These are phyloP conservation scores for Brenthis hecate DNA, from an alignment of 2,888 invertebrate species.

Conservation along the genomic window DNA sequence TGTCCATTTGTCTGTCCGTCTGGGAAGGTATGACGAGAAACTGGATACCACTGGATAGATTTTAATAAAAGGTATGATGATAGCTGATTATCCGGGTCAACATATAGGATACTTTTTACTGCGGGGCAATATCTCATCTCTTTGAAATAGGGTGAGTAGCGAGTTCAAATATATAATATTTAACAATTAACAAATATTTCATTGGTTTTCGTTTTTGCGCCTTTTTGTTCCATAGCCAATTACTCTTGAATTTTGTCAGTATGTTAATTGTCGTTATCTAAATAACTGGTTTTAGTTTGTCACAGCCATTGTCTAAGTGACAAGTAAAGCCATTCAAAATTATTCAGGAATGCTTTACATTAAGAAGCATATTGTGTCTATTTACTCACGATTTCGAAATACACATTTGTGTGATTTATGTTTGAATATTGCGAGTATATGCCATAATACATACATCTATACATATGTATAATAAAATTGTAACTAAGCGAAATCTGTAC, in stretches of 20 bases:
- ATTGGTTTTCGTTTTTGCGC: background rate
- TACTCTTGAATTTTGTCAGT: conserved; percentile 12
- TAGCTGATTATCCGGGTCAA: too few relatives aligned
- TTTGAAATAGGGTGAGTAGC: too few relatives aligned
- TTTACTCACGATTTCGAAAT: conserved; percentile 4
- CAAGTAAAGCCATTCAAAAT: conserved; percentile 17
- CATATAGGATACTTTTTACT: too few relatives aligned
- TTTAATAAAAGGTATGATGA: too few relatives aligned
- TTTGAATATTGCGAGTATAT: background rate
- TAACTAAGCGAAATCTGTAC: too few relatives aligned
- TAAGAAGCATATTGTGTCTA: background rate
- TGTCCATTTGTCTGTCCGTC: too few relatives aligned
- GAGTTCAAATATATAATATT: too few relatives aligned
- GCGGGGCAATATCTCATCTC: too few relatives aligned
- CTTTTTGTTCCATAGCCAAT: background rate
- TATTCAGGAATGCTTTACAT: conserved; percentile 16
- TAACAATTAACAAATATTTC: background rate
- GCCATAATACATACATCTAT: too few relatives aligned
- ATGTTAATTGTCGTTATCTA: conserved; percentile 7
- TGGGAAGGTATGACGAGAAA: too few relatives aligned
- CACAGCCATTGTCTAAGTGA: background rate
- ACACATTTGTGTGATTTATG: background rate
- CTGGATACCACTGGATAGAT: too few relatives aligned
- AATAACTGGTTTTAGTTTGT: conserved; percentile 8
- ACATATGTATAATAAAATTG: too few relatives aligned